A percentile compares a stretch with the other conserved stretches of the same genome.
Conservation (phyloP, 1,140 invertebrate species). For the Gryllus bimaculatus region DNA sequence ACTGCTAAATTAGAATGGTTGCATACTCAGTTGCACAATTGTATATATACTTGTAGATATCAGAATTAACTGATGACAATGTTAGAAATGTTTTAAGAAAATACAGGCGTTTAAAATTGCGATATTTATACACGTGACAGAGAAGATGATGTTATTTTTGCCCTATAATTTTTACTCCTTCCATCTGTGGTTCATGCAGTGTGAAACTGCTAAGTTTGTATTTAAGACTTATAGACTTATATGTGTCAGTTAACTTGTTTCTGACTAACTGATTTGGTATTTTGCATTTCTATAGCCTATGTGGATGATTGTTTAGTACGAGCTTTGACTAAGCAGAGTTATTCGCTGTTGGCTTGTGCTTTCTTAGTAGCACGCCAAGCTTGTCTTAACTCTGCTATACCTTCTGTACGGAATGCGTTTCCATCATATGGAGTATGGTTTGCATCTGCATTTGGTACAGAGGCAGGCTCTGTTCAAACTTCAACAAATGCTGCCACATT, state of each 20-base stretch:
- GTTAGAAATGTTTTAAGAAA: too few species aligned
- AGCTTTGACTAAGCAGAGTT: background rate
- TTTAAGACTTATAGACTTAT: too few species aligned
- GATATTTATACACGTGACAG: too few species aligned
- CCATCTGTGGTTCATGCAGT: too few species aligned
- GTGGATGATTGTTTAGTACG: background rate
- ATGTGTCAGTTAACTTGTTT: too few species aligned
- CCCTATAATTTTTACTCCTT: too few species aligned
- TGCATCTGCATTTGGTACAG: slow-evolving; percentile 3
- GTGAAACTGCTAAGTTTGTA: too few species aligned
- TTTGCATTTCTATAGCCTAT: background rate
- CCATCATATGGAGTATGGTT: background rate
- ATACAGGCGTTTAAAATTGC: too few species aligned
- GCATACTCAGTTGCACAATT: background rate
- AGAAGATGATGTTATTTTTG: too few species aligned
- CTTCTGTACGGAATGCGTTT: background rate
- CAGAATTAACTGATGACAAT: background rate
- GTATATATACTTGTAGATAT: background rate
- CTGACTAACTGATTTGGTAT: background rate
- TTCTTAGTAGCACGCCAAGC: slow-evolving; percentile 3
- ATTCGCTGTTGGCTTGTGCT: background rate
- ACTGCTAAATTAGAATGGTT: background rate
- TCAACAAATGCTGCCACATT: background rate
- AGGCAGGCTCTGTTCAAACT: background rate
- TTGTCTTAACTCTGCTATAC: background rate